Conservation (phyloP, 1,140 invertebrate species). For the Anoplolepis gracilipes region DNA sequence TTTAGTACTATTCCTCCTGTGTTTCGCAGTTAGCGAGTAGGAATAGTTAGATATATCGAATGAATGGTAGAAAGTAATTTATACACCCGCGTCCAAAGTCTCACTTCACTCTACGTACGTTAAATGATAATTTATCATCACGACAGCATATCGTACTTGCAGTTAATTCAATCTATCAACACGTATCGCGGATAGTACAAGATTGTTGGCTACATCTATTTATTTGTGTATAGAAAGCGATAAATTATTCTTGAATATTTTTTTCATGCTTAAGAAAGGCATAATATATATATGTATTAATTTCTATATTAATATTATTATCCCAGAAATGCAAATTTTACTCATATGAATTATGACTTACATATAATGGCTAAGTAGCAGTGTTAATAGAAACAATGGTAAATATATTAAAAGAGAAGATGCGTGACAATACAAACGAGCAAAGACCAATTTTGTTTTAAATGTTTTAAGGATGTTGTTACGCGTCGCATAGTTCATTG, state of each 20-base stretch:
- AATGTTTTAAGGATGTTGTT: conserved; percentile 14
- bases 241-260: neutral
- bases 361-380: neutral
- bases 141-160: conserved; percentile 18
- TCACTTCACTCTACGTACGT: neutral
- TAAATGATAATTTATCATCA: conserved; percentile 55
- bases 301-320: neutral
- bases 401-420: conserved; percentile 16
- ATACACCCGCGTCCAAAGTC: conserved; percentile 15
- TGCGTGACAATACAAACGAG: neutral
- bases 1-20: neutral
- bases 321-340: neutral
- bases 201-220: neutral
- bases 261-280: neutral
- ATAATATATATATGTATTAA: neutral
- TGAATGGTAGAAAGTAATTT: conserved; percentile 46
- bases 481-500: neutral
- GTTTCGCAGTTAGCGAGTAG: conserved; percentile 38
- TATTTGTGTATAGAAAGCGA: neutral
- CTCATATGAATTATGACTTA: neutral
- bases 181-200: neutral
- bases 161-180: conserved; percentile 40
- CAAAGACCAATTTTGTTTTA: conserved; percentile 15
- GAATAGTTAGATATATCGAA: conserved; percentile 39
- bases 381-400: conserved; percentile 1